Evolutionary conservation across 2,888 invertebrate genomes (phyloP).

Genomic region (Hirtodrosophila histrioides): DNA sequence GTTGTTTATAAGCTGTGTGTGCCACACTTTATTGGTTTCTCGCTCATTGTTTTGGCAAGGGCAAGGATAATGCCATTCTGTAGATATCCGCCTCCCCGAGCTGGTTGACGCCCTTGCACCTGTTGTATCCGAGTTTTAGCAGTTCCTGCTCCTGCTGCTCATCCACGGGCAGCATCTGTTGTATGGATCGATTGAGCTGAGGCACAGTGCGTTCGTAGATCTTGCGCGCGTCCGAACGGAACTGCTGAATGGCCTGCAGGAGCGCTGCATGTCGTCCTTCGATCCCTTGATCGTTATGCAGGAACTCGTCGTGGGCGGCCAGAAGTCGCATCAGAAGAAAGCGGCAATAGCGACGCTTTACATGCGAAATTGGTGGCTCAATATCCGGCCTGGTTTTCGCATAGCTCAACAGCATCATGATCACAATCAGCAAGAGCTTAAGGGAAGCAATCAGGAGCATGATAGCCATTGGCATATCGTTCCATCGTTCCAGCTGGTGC

Average conservation of each 20-base stretch:
- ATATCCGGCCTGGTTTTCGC: not conserved
- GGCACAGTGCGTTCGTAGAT: conserved; percentile 69
- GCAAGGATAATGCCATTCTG: conserved; percentile 45
- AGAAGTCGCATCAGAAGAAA: conserved; percentile 81
- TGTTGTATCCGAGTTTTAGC: conserved; percentile 40
- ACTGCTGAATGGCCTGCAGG: conserved; percentile 68
- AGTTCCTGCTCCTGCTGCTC: conserved; percentile 57
- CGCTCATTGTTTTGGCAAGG: conserved; percentile 3
- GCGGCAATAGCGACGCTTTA: conserved; percentile 79
- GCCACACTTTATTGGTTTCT: conserved; percentile 15
- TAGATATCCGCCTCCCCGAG: conserved; percentile 52
- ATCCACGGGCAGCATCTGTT: conserved; percentile 69
- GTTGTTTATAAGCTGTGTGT: conserved; percentile 1
- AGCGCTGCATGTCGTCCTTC: conserved; percentile 51
- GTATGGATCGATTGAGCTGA: conserved; percentile 66
- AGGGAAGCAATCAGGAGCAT: conserved; percentile 34
- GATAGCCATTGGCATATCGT: conserved; percentile 39
- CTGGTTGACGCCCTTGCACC: conserved; percentile 19
- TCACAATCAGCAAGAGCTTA: conserved; percentile 44
- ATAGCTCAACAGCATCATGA: conserved; percentile 35
- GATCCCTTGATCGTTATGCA: not conserved
- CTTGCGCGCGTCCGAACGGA: conserved; percentile 80
- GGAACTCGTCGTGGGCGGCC: conserved; percentile 67
- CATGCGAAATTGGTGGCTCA: conserved; percentile 40
- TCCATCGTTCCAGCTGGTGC: conserved; percentile 4